A percentile compares a stretch with the other conserved stretches of the same genome.
phyloP scores from a whole-genome alignment of 2,113 vertebrate species.

The Ammodytes dubius region DNA sequence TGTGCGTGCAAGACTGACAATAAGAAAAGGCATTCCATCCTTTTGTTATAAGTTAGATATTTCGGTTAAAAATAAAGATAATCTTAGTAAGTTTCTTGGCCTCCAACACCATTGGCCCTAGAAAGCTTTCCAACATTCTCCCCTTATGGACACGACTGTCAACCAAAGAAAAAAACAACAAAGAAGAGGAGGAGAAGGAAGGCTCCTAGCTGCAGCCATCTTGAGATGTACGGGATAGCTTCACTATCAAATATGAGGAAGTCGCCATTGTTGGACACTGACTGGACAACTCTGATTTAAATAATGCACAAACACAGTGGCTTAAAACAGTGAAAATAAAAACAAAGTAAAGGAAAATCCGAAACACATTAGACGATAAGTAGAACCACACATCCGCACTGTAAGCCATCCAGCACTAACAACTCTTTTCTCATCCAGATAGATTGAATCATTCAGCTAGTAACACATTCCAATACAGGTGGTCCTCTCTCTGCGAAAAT shows the following conservation, averaged over 20 bases:
- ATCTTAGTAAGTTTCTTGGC: too few species aligned
- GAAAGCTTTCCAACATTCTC: too few species aligned
- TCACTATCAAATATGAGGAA: slow-evolving; percentile 37
- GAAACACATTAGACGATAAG: slow-evolving; percentile 48
- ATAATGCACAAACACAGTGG: slow-evolving; percentile 45
- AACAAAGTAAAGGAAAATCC: slow-evolving; percentile 33
- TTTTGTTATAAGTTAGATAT: too few species aligned
- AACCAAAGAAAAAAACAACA: slow-evolving; percentile 40
- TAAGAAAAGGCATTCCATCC: too few species aligned
- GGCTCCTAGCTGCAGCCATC: slow-evolving; percentile 48
- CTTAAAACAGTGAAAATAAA: slow-evolving; percentile 16
- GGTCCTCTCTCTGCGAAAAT: slow-evolving; percentile 58
- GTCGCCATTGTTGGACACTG: slow-evolving; percentile 19
- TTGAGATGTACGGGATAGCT: slow-evolving; percentile 30
- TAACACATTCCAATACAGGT: slow-evolving; percentile 69
- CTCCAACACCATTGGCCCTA: too few species aligned
- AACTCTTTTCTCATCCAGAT: slow-evolving; percentile 41
- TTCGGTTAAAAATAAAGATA: too few species aligned
- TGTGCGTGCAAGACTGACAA: too few species aligned
- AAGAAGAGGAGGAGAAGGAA: slow-evolving; percentile 33
- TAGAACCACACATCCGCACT: slow-evolving; percentile 61
- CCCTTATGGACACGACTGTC: slow-evolving; percentile 45
- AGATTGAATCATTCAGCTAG: slow-evolving; percentile 54
- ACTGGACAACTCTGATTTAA: slow-evolving; percentile 2
- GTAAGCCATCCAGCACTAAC: slow-evolving; percentile 24